These are phyloP conservation scores for Rhadinocentrus ornatus DNA, from an alignment of 2,797 vertebrate species.

Conservation along the genomic window DNA sequence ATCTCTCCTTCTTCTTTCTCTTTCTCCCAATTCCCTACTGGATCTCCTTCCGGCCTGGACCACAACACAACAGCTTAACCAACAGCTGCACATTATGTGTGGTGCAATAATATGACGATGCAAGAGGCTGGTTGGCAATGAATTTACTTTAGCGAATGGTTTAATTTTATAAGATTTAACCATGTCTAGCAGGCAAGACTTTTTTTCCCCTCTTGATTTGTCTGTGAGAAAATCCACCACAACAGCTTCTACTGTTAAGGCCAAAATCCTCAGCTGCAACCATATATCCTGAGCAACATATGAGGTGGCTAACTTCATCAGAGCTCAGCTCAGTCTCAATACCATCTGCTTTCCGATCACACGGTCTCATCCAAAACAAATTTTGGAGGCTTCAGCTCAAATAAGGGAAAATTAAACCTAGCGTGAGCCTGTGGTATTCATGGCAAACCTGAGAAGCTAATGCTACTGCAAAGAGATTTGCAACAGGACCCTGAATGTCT, in stretches of 20 bases:
- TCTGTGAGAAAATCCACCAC: slow-evolving; percentile 54
- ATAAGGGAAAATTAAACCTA: slow-evolving; percentile 49
- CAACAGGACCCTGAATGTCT: slow-evolving; percentile 28
- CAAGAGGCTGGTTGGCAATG: slow-evolving; percentile 33
- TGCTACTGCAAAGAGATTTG: slow-evolving; percentile 43
- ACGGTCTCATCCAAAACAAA: slow-evolving; percentile 61
- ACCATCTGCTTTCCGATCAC: slow-evolving; percentile 75
- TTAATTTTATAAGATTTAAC: slow-evolving; percentile 44
- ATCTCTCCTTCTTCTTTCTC: too few relatives aligned
- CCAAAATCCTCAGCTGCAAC: slow-evolving; percentile 45
- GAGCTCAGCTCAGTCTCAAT: slow-evolving; percentile 66
- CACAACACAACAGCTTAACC: slow-evolving; percentile 30
- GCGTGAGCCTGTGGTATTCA: slow-evolving; percentile 43
- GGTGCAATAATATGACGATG: slow-evolving; percentile 46
- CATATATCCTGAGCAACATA: slow-evolving; percentile 50
- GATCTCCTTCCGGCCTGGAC: slow-evolving; percentile 31
- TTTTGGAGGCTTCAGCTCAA: slow-evolving; percentile 54
- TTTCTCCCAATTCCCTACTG: background rate
- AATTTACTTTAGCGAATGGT: slow-evolving; percentile 47
- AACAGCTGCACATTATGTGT: slow-evolving; percentile 58
- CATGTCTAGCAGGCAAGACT: slow-evolving; percentile 34
- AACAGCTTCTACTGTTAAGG: slow-evolving; percentile 55
- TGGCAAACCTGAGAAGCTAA: slow-evolving; percentile 42
- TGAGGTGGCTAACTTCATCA: slow-evolving; percentile 62
- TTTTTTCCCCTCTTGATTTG: slow-evolving; percentile 19